phyloP scores from a whole-genome alignment of 2,113 vertebrate genomes.

The Chelonoidis abingdonii region DNA sequence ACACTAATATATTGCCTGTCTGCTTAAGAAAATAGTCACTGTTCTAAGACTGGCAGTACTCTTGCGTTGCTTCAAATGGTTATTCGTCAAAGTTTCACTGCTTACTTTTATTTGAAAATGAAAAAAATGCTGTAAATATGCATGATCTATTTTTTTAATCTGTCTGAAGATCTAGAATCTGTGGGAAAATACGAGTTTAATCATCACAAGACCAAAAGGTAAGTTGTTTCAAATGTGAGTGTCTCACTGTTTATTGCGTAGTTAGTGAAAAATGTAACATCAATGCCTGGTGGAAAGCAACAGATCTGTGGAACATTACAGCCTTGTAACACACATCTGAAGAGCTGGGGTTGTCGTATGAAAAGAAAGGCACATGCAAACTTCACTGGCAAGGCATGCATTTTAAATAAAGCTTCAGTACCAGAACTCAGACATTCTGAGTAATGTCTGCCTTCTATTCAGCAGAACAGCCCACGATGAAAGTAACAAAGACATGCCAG shows the following conservation, averaged over 20 bases:
- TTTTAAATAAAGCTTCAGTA: constrained; percentile 83
- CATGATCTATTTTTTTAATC: not conserved
- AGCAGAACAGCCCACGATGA: constrained; percentile 77
- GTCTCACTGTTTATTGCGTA: not conserved
- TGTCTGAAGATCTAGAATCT: constrained; percentile 11
- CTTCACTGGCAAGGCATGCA: constrained; percentile 72
- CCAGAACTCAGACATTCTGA: constrained; percentile 86
- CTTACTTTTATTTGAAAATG: not conserved
- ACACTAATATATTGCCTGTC: not conserved
- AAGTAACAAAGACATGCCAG: constrained; percentile 83
- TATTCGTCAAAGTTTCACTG: not conserved
- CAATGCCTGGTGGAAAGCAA: constrained; percentile 6
- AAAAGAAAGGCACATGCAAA: constrained; percentile 52
- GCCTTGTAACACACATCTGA: constrained; percentile 43
- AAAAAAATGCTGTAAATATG: not conserved
- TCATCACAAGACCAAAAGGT: not conserved
- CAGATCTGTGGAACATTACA: constrained; percentile 27
- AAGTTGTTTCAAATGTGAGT: not conserved
- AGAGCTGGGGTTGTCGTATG: constrained; percentile 33
- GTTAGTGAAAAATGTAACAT: not conserved
- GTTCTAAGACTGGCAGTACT: not conserved
- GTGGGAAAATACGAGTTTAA: not conserved
- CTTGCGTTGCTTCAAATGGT: not conserved
- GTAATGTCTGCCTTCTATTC: constrained; percentile 89
- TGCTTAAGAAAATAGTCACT: not conserved